These are phyloP conservation scores for Loris lydekkerianus DNA, from an alignment of 2,797 vertebrate genomes.

Conservation along the genomic window DNA sequence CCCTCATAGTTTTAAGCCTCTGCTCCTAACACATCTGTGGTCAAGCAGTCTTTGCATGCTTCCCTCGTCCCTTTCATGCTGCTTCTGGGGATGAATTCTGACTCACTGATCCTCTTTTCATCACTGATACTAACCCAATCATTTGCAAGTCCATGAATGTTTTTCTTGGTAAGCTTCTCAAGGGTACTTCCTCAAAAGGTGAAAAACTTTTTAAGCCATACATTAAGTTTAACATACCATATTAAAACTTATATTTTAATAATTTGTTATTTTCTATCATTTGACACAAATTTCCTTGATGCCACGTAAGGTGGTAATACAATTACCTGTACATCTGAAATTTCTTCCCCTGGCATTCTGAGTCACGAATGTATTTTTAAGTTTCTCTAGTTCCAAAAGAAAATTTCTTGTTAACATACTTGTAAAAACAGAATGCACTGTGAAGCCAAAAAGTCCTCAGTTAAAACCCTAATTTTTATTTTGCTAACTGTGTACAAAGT, in stretches of 20 bases:
- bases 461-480: not conserved
- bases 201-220: not conserved
- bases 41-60: not conserved
- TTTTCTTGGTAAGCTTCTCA: not conserved
- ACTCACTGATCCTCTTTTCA: not conserved
- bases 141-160: not conserved
- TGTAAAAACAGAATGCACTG: not conserved
- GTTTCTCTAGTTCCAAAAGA: not conserved
- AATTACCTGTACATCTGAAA: not conserved
- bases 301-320: not conserved
- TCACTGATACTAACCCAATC: not conserved
- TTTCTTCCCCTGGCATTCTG: not conserved
- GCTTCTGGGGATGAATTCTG: not conserved
- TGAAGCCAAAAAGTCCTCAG: not conserved
- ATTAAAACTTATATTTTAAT: conserved; percentile 8
- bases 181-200: not conserved
- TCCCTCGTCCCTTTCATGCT: not conserved
- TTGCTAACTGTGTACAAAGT: not conserved
- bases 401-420: not conserved
- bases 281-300: not conserved
- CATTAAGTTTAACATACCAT: not conserved
- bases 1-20: not conserved
- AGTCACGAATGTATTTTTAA: not conserved
- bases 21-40: not conserved
- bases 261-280: not conserved